These are phyloP conservation scores for Cyclura pinguis DNA, from an alignment of 2,797 vertebrate genomes.

Conservation along the genomic window DNA sequence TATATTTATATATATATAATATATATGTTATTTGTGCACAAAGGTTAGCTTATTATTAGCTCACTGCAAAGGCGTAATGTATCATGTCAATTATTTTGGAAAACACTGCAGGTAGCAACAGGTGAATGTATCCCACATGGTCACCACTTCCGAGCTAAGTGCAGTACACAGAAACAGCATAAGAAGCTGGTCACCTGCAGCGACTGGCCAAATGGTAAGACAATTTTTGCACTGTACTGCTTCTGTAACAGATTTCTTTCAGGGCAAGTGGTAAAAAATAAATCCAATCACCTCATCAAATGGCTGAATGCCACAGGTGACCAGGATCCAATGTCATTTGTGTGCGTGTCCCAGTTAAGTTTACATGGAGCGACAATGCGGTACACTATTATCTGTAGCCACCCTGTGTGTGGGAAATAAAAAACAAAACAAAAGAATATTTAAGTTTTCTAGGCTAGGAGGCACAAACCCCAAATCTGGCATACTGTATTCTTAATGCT, in stretches of 20 bases:
- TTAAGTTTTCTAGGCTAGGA: constrained; percentile 83
- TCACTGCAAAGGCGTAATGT: constrained; percentile 84
- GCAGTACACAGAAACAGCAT: neutral
- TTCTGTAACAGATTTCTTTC: neutral
- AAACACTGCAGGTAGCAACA: constrained; percentile 73
- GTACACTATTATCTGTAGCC: constrained; percentile 16
- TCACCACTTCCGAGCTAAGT: constrained; percentile 1
- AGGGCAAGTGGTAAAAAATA: constrained; percentile 5
- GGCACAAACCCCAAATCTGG: constrained; percentile 83
- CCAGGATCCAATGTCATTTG: neutral
- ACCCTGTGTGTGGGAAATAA: constrained; percentile 65
- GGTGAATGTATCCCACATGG: neutral
- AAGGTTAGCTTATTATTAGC: constrained; percentile 88
- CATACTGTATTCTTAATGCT: constrained; percentile 86
- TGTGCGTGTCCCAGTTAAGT: neutral
- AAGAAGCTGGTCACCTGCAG: neutral
- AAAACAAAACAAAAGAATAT: constrained; percentile 69
- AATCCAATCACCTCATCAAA: neutral
- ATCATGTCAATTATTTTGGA: constrained; percentile 81
- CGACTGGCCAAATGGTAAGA: neutral
- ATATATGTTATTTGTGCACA: constrained; percentile 85
- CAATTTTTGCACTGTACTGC: neutral
- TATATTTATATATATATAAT: constrained; percentile 67
- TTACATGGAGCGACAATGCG: constrained; percentile 16
- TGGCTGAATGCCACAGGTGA: neutral